phyloP scores from a whole-genome alignment of 2,797 vertebrate genomes.

The Pangasius macronema region DNA sequence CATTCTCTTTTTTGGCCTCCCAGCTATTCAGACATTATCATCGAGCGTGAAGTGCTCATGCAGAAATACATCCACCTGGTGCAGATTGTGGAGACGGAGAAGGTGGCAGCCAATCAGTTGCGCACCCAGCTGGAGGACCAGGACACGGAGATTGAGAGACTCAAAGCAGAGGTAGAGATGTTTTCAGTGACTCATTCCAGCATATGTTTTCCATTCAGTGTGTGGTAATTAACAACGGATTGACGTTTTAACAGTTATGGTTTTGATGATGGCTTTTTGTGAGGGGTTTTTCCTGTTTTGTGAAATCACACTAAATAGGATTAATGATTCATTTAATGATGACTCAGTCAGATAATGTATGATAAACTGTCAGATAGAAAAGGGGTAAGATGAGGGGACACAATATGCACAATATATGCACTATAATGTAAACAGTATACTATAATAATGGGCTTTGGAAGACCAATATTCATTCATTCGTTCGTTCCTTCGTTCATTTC shows the following conservation, averaged over 20 bases:
- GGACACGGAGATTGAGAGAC: conserved; percentile 94
- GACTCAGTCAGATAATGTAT: background rate
- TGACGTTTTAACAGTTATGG: background rate
- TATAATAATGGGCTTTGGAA: background rate
- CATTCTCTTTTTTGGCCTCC: background rate
- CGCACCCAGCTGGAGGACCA: conserved; percentile 97
- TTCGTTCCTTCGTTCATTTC: background rate
- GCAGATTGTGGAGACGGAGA: conserved; percentile 97
- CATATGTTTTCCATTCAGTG: background rate
- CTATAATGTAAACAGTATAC: background rate
- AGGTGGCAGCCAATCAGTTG: conserved; percentile 94
- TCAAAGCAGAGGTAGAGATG: conserved; percentile 87
- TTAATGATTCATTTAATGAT: background rate
- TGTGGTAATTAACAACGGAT: background rate
- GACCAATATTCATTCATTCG: background rate
- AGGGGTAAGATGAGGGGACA: too few relatives aligned
- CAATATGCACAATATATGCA: background rate
- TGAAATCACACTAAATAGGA: background rate
- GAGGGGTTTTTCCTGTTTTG: background rate
- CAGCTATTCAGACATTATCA: conserved; percentile 93
- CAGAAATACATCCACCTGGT: conserved; percentile 99
- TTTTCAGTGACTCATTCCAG: background rate
- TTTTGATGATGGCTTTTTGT: background rate
- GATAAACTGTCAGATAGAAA: background rate
- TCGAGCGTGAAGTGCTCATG: conserved; percentile 96